Evolutionary conservation across 2,797 vertebrate genomes (phyloP), one percentile per base, ranked within the genome.

Genomic region (Chaunax sp.): DNA sequence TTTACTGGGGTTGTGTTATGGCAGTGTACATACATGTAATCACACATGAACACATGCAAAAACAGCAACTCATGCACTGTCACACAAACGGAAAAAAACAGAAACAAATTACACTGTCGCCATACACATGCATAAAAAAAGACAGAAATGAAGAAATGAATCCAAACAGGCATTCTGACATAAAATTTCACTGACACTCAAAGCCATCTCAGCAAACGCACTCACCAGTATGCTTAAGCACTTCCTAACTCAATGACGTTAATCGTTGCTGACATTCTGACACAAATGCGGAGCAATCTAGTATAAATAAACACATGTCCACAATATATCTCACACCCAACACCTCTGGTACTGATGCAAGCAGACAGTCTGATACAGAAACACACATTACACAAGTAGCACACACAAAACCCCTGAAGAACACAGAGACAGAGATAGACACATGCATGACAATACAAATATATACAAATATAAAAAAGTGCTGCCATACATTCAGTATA

Each of bases 221-320:
- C 69, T 72, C 49, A 28, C 43, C 5, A 33, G 63, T 66, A 66
- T 13, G 64, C 69, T 75, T 59, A 70, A 72, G 77, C 70, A 70
- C 67, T 64, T 15, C 11, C 72, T 51, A 75, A 80, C 38, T 61
- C 73, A 2, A 28, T 81, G 86, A 88, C 38, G 33, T 60, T 89
- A 77, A 91, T 89, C 77, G 47, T 1, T 2, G 16, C 50, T 81
- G 88, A 85, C 83, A 63, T 70, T 85, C 33, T 84, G 86, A 82
- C 80, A 87, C 44, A 16, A 78, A 77, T 51, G 55, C 73, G 65
- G 45, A 16, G 77, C 44, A 66, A 71, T 65, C 16, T 4, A 15
- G 14, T 25, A 81, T 72, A 88, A 82, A 87, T 70, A 83, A 86
- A 85, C 82, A 80, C 72, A 71, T 60, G 57, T 77, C 66, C 79